phyloP scores from a whole-genome alignment of 2,113 vertebrate genomes.

The Trachemys scripta region DNA sequence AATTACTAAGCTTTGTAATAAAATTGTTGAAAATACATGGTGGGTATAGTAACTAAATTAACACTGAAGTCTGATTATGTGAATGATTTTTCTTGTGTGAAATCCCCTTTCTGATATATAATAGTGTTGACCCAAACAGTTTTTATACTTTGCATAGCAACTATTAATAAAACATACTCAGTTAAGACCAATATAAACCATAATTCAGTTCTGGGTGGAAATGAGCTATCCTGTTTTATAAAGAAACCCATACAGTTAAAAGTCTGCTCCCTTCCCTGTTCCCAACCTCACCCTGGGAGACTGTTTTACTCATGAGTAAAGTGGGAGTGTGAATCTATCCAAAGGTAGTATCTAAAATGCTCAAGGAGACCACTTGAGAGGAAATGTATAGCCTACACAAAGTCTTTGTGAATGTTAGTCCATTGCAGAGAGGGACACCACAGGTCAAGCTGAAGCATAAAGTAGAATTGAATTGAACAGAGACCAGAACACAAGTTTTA shows the following conservation, averaged over 20 bases:
- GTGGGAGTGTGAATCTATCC: not conserved
- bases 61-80: not conserved
- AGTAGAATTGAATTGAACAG: not conserved
- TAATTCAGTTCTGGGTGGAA: not conserved
- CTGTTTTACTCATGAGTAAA: not conserved
- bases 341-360: fast-evolving
- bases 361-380: not conserved
- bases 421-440: not conserved
- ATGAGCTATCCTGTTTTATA: not conserved
- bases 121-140: not conserved
- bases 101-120: not conserved
- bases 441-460: not conserved
- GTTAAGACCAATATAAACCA: fast-evolving
- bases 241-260: not conserved
- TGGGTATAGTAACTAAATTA: not conserved
- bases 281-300: fast-evolving
- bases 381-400: fast-evolving
- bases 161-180: not conserved
- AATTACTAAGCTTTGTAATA: not conserved
- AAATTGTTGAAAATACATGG: not conserved
- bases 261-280: not conserved
- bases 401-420: not conserved
- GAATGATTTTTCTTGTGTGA: not conserved
- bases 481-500: not conserved
- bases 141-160: not conserved